Base-by-base conservation (phyloP, 2,888 invertebrate genomes). In the Charanyca ferruginea region DNA sequence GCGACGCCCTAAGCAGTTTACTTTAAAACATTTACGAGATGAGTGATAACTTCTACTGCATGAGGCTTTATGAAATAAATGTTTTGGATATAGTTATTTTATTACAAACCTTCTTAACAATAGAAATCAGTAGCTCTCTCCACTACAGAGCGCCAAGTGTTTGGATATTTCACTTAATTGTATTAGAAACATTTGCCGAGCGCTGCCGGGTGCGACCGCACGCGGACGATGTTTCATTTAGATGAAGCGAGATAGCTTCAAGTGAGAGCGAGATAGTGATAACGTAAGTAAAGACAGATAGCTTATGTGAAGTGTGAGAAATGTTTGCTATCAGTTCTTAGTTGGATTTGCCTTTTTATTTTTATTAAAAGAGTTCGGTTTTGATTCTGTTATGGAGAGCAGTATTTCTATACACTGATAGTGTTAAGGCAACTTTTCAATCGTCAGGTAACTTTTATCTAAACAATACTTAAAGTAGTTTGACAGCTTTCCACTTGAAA, bases 151-250 rank as follows among this genome's bases (percentile, higher is more conserved):
- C 52, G 47, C 41, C 52, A 54, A 77, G 60, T 69, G 76, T 76
- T 76, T 51, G 52, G 47, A 66, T 79, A 79, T 76, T 81, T 81
- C 41, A 66, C 54, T 73, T 69, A 65, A 76, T 74, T 75, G 74
- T 73, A 64, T 72, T 63, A 59, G 73, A 64, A 62, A 76, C 49
- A 69, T 66, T 44, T 51, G 49, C 18, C 45, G 45, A 42, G 63
- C 22, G 11, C 2, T 61, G 32, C 25, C 59, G 51, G 47, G 79
- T 70, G 25, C 0, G 41, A 59, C 23, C 38, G 59, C 38, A 1
- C 55, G 70, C 73, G 69, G 47, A 7, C 4, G 20, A 18, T n/a
- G 20, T 35, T 59, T 51, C 18, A 54, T 61, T 71, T 18, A 41
- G 53, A 47, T 54, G 11, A 18, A 57, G 55, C 22, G 52, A 52